phyloP scores from a whole-genome alignment of 1,140 invertebrate species.

The Hormaphis cornu region DNA sequence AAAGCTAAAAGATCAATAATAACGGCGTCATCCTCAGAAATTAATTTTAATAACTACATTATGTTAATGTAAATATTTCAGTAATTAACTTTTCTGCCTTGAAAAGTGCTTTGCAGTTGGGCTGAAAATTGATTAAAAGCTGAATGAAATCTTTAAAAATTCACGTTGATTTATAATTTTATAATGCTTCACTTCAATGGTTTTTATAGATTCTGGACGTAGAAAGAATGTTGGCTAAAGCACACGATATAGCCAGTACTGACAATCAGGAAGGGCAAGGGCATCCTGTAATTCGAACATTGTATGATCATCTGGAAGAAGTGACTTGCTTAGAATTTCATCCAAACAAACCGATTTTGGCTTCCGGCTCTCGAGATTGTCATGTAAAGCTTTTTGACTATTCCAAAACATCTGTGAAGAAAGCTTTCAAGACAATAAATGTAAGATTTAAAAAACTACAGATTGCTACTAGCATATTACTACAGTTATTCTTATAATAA shows the following conservation, averaged over 20 bases:
- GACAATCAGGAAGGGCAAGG: slow-evolving; percentile 59
- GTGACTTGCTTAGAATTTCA: slow-evolving; percentile 96
- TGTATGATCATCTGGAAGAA: slow-evolving; percentile 98
- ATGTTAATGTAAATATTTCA: no score
- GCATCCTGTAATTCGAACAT: slow-evolving; percentile 93
- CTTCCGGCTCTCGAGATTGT: slow-evolving; percentile 86
- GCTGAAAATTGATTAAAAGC: no score
- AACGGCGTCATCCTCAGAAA: no score
- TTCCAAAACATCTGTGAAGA: slow-evolving; percentile 95
- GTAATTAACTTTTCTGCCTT: no score
- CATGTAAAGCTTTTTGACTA: slow-evolving; percentile 96
- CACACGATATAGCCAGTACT: slow-evolving; percentile 64
- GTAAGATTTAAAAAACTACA: slow-evolving; percentile 44
- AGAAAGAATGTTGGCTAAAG: slow-evolving; percentile 93
- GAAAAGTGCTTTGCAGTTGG: no score
- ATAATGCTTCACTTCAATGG: neutral
- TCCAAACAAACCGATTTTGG: slow-evolving; percentile 82
- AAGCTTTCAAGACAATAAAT: slow-evolving; percentile 89
- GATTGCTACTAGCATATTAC: no score
- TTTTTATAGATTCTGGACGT: slow-evolving; percentile 78
- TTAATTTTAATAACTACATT: no score
- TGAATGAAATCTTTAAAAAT: no score
- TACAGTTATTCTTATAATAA: neutral
- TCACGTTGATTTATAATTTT: no score
- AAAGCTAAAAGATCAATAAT: no score